Conservation (phyloP, 2,888 invertebrate species). For the Acleris emargana region DNA sequence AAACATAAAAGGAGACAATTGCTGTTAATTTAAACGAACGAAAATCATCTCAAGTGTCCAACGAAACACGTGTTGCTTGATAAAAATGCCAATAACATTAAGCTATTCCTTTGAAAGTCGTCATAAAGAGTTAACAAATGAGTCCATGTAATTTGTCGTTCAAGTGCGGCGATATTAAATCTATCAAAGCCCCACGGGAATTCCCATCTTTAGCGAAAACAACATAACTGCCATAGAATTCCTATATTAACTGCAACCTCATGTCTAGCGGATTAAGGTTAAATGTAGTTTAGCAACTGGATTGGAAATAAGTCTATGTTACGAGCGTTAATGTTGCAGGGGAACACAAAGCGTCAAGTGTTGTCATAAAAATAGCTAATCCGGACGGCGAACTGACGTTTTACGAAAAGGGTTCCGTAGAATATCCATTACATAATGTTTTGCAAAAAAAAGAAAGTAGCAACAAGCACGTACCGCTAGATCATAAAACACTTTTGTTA, state of each 20-base stretch:
- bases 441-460: background rate
- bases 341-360: slow-evolving; percentile 13
- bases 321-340: background rate
- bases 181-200: slow-evolving; percentile 1
- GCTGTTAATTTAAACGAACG: no score
- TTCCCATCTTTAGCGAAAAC: background rate
- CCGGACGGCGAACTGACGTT: background rate
- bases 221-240: no score
- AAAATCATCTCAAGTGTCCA: background rate
- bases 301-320: no score
- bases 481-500: no score
- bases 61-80: background rate
- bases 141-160: slow-evolving; percentile 8
- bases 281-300: no score
- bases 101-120: background rate
- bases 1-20: no score
- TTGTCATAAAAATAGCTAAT: slow-evolving; percentile 30
- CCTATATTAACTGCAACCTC: no score
- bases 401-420: slow-evolving; percentile 5
- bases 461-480: no score
- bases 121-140: slow-evolving; percentile 7
- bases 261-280: no score
- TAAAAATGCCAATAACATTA: background rate
- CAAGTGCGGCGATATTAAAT: slow-evolving; percentile 12
- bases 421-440: background rate